Conservation (phyloP, 1,140 invertebrate species). For the Lysiphlebus fabarum region DNA sequence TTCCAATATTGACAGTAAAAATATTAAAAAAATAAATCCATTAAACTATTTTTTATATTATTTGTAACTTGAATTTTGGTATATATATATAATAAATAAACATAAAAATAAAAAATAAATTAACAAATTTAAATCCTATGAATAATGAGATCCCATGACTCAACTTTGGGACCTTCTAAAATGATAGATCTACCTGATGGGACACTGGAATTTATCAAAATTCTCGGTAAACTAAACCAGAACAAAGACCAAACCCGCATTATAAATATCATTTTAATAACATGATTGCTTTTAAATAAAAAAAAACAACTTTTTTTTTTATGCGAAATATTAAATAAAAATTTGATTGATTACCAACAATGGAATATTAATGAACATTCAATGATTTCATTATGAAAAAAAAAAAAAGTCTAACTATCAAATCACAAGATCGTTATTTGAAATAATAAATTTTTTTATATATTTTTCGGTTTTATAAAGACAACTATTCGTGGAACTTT, state of each 20-base stretch:
- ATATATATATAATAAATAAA: no score
- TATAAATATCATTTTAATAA: constrained; percentile 1
- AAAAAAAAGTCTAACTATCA: not conserved
- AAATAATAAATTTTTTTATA: no score
- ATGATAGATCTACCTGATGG: not conserved
- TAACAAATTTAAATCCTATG: no score
- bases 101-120: no score
- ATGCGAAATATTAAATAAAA: not conserved
- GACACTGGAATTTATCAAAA: not conserved
- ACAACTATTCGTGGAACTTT: no score
- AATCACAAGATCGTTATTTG: not conserved
- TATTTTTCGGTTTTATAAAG: no score
- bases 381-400: not conserved
- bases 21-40: no score
- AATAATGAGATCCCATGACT: no score
- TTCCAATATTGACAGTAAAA: not conserved
- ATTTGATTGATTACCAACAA: constrained; percentile 4
- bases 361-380: constrained; percentile 8
- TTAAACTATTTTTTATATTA: no score
- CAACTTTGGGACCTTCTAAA: not conserved
- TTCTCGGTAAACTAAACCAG: not conserved
- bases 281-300: not conserved
- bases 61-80: no score
- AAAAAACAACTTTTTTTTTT: not conserved
- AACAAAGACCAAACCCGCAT: not conserved